A percentile compares a stretch with the other conserved stretches of the same genome.
phyloP scores from a whole-genome alignment of 2,113 vertebrate species.

The Ceratotherium simum region DNA sequence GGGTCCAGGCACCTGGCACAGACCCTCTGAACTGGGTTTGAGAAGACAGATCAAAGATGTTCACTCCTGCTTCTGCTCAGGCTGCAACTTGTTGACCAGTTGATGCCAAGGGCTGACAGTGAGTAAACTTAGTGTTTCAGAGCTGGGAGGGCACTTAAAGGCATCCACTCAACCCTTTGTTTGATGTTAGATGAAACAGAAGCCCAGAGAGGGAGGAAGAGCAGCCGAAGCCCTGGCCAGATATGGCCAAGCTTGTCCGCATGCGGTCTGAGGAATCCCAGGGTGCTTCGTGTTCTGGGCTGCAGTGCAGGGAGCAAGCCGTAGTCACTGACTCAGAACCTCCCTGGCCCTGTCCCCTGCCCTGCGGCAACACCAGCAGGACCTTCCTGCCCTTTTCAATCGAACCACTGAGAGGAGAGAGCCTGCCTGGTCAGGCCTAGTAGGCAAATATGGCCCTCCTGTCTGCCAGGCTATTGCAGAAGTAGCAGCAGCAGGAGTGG shows the following conservation, averaged over 20 bases:
- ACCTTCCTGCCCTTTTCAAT: neutral
- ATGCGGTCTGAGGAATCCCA: neutral
- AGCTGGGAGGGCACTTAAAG: neutral
- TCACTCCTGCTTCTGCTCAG: neutral
- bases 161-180: neutral
- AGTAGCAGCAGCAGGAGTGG: neutral
- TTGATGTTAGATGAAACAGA: neutral
- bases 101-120: neutral
- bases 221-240: neutral
- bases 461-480: neutral
- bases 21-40: neutral
- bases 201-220: neutral
- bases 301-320: neutral
- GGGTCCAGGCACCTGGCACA: neutral
- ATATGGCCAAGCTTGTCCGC: neutral
- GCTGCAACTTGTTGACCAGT: neutral
- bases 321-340: neutral
- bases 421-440: neutral
- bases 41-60: neutral
- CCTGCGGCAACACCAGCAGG: neutral
- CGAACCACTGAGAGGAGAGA: neutral
- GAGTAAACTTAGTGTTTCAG: neutral
- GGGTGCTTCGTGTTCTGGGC: neutral
- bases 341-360: neutral
- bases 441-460: neutral